A percentile compares a stretch with the other conserved stretches of the same genome.
These are phyloP conservation scores for Vesta saturnalis DNA, from an alignment of 2,888 invertebrate species.

Conservation along the genomic window DNA sequence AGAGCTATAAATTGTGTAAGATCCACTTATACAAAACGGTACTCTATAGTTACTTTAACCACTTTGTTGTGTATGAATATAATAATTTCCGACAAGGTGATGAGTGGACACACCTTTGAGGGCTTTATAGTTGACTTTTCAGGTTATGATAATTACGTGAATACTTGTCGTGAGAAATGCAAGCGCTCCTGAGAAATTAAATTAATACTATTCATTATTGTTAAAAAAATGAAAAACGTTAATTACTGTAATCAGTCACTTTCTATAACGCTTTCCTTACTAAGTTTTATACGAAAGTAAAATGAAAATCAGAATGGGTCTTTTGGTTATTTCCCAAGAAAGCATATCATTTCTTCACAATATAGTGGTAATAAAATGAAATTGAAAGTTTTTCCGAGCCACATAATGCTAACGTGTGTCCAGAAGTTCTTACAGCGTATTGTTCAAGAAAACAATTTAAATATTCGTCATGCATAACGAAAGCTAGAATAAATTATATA, in stretches of 20 bases:
- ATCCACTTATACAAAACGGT: not conserved
- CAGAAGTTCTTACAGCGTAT: too few relatives aligned
- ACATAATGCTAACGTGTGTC: too few relatives aligned
- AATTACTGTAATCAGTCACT: not conserved
- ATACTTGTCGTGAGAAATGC: not conserved
- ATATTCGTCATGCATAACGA: too few relatives aligned
- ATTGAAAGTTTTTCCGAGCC: not conserved
- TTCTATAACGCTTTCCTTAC: slow-evolving; percentile 7
- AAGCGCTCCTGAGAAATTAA: too few relatives aligned
- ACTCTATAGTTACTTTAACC: not conserved
- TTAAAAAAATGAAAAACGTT: not conserved
- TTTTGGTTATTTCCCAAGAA: not conserved
- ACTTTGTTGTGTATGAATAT: slow-evolving; percentile 9
- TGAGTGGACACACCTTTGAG: slow-evolving; percentile 26
- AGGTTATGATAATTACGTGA: slow-evolving; percentile 26
- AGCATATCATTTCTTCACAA: not conserved
- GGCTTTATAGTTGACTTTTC: slow-evolving; percentile 26
- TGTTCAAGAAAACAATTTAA: too few relatives aligned
- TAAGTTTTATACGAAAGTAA: not conserved
- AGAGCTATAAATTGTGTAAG: not conserved
- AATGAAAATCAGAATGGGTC: not conserved
- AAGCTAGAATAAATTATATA: too few relatives aligned
- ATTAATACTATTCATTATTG: too few relatives aligned
- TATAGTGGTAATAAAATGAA: not conserved
- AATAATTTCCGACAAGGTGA: slow-evolving; percentile 34